These are phyloP conservation scores for Collichthys lucidus DNA, from an alignment of 2,113 vertebrate species.

Conservation along the genomic window DNA sequence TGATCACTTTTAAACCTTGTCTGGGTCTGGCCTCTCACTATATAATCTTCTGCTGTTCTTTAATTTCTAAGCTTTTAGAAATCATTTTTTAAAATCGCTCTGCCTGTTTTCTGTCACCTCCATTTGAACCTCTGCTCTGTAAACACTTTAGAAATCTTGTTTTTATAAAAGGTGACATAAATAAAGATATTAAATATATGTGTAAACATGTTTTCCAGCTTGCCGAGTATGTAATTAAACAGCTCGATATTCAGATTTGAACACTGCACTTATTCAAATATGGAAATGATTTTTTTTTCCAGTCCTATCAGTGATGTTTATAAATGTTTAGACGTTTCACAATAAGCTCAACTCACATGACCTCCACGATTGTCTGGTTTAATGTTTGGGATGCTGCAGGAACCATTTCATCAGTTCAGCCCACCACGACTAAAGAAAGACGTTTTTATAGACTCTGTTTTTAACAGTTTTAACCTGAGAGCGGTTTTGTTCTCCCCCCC, in stretches of 20 bases:
- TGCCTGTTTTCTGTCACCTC: too few relatives aligned
- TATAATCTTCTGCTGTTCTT: too few relatives aligned
- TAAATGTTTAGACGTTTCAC: background rate
- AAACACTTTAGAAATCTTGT: too few relatives aligned
- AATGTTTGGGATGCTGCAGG: background rate
- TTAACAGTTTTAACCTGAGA: background rate
- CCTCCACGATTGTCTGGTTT: background rate
- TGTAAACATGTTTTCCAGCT: background rate
- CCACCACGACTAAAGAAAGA: background rate
- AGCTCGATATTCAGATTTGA: too few relatives aligned
- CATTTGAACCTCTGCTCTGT: too few relatives aligned
- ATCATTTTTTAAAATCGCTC: too few relatives aligned
- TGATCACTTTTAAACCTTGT: too few relatives aligned
- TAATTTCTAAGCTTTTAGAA: too few relatives aligned
- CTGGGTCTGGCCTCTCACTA: too few relatives aligned
- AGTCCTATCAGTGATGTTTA: background rate
- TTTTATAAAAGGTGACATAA: too few relatives aligned
- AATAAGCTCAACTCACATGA: background rate
- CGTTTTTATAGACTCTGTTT: background rate
- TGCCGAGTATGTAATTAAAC: background rate
- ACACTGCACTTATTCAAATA: background rate
- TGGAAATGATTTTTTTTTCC: background rate
- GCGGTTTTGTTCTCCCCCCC: background rate
- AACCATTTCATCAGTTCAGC: constrained; percentile 14
- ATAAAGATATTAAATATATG: background rate